Conservation (phyloP, 1,140 invertebrate genomes). For the Caenorhabditis briggsae region DNA sequence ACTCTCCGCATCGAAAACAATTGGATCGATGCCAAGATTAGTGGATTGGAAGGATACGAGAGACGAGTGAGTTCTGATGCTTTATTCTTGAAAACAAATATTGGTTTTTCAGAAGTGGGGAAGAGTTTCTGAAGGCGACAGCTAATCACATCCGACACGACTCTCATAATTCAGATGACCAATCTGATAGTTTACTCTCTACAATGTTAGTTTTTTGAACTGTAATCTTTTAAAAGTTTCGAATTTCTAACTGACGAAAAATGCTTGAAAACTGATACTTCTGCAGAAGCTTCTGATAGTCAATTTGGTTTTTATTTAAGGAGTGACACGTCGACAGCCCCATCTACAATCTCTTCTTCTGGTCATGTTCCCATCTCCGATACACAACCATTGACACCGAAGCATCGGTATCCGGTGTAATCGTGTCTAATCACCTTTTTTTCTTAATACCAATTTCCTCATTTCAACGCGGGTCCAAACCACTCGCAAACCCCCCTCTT, state of each 20-base stretch:
- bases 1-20: constrained; percentile 57
- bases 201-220: constrained; percentile 51
- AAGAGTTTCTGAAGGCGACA: background rate
- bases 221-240: background rate
- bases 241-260: background rate
- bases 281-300: background rate
- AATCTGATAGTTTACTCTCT: constrained; percentile 60
- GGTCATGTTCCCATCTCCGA: constrained; percentile 53
- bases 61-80: background rate
- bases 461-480: constrained; percentile 1
- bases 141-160: constrained; percentile 50
- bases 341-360: constrained; percentile 57
- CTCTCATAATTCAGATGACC: constrained; percentile 56
- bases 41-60: constrained; percentile 45
- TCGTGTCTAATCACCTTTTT: background rate
- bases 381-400: constrained; percentile 57
- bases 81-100: background rate
- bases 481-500: background rate
- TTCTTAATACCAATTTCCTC: background rate
- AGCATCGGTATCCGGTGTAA: constrained; percentile 41
- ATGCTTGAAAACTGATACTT: constrained; percentile 26
- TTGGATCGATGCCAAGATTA: constrained; percentile 57
- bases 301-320: constrained; percentile 17
- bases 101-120: background rate
- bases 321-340: constrained; percentile 57